phyloP scores from a whole-genome alignment of 2,888 invertebrate genomes.

The Hartigia nigra region DNA sequence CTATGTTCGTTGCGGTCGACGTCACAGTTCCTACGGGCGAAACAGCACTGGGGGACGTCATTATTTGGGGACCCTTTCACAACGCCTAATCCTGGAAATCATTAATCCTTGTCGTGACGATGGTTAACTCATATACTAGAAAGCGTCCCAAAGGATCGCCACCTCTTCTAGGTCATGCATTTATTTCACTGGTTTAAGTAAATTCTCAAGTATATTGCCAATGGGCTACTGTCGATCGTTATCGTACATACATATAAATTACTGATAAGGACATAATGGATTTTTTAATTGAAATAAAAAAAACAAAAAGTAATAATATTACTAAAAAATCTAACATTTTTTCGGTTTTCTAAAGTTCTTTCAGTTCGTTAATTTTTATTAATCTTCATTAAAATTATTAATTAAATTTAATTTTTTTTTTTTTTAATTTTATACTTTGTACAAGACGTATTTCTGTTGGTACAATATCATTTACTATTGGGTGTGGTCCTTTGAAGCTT shows the following conservation, averaged over 20 bases:
- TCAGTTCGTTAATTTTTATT: no score
- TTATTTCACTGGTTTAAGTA: neutral
- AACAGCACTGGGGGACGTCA: neutral
- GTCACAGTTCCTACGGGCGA: neutral
- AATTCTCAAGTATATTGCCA: neutral
- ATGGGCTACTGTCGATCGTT: neutral
- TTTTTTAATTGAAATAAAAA: neutral
- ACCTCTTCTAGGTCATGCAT: neutral
- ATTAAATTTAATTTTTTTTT: no score
- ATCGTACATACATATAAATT: neutral
- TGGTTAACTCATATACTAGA: conserved; percentile 1
- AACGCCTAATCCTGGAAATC: conserved; percentile 5
- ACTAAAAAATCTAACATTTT: neutral
- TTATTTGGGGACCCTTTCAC: conserved; percentile 1
- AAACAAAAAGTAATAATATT: neutral
- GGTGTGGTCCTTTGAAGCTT: neutral
- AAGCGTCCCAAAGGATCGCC: neutral
- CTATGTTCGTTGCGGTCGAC: neutral
- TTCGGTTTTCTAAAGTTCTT: no score
- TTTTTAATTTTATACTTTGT: neutral
- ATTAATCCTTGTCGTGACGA: conserved; percentile 4
- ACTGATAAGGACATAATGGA: neutral
- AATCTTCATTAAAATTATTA: no score
- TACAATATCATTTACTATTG: neutral
- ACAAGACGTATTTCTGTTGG: neutral